Base-by-base conservation (phyloP, 2,113 vertebrate genomes). In the Bos indicus region DNA sequence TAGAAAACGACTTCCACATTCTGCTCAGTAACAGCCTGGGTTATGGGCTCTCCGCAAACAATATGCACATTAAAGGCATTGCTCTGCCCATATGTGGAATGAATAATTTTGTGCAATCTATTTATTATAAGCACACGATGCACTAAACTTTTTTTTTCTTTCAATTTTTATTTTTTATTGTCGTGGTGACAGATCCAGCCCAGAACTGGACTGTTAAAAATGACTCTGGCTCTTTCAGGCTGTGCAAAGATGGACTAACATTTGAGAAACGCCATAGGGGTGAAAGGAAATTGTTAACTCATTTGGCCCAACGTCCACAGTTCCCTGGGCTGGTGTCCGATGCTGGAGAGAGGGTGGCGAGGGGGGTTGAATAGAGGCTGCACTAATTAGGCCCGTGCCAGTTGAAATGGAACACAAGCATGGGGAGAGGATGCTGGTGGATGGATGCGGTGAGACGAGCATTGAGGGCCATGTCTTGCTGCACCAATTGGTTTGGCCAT, bases 181-280 rank as follows among this genome's bases (percentile, higher is more conserved):
- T 98, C 96, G 98, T 99, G 98, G 98, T 99, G 99, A 99, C 98
- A 99, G 98, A 99, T 99, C 96, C 91, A 99, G 98, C 97, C 98
- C 99, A 99, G 99, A 98, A 98, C 98, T 46, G 97, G 94, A 97
- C 98, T 98, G 98, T 99, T 98, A 98, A 98, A 98, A 94, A 95
- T 97, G 96, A 96, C 97, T 92, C 89, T 16, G 67, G 81, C 0
- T 28, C 92, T 98, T 98, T 98, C 67, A 94, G 97, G 95, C 94
- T 98, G 92, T 95, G 88, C 98, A 98, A 98, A 98, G 97, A 92
- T 91, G 96, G 97, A 97, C 96, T 96, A 96, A 97, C 88, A 16
- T 98, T 98, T 97, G 95, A 96, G 97, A 98, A 98, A 97, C 0
- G 71, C 98, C 98, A 36, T 14, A 48, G 91, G 94, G 96, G 98